phyloP scores from a whole-genome alignment of 2,888 invertebrate species.

The Aspidiotus destructor region DNA sequence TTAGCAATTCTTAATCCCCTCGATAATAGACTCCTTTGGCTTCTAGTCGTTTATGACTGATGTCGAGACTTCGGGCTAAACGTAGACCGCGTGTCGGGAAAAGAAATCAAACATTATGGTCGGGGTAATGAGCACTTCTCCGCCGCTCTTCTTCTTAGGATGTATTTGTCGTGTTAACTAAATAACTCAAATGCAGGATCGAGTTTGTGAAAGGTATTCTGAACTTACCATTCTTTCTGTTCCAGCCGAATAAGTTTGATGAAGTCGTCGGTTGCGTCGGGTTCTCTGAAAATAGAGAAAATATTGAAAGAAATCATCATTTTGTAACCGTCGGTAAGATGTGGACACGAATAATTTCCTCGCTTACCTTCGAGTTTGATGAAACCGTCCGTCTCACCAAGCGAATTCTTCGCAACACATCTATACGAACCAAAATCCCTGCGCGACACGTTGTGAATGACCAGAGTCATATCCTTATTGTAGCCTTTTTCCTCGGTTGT shows the following conservation, averaged over 20 bases:
- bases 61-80: conserved; percentile 7
- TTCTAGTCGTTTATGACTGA: conserved; percentile 21
- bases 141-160: not conserved
- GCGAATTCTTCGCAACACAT: conserved; percentile 83
- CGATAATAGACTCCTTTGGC: conserved; percentile 26
- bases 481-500: conserved; percentile 73
- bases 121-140: no score
- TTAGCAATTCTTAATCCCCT: conserved; percentile 18
- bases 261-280: conserved; percentile 26
- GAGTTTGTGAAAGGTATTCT: not conserved
- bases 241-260: conserved; percentile 1
- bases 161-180: not conserved
- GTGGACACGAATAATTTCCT: not conserved
- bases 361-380: conserved; percentile 79
- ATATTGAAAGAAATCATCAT: not conserved
- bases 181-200: not conserved
- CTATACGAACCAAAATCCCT: conserved; percentile 80
- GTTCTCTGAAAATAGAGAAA: conserved; percentile 16
- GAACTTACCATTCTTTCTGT: conserved; percentile 25
- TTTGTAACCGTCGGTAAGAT: not conserved
- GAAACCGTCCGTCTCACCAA: conserved; percentile 80
- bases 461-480: conserved; percentile 83
- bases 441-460: conserved; percentile 67
- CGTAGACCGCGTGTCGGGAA: no score
- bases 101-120: no score